Evolutionary conservation across 2,888 invertebrate genomes (phyloP).

Genomic region (Diploptera punctata): DNA sequence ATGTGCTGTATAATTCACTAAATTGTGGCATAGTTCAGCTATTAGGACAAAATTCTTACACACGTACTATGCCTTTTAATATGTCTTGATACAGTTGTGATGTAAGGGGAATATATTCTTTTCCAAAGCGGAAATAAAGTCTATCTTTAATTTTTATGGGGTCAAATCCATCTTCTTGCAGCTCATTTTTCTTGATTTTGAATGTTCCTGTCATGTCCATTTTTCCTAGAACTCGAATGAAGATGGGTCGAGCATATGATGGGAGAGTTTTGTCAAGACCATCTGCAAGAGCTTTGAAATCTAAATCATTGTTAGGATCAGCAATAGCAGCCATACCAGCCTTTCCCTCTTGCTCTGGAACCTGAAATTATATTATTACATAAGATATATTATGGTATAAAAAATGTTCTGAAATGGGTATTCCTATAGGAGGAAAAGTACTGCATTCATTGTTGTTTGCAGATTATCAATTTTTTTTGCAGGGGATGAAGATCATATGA

Average conservation of each 20-base stretch:
- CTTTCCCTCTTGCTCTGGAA: slow-evolving; percentile 81
- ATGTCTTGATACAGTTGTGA: slow-evolving; percentile 37
- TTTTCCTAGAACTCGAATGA: slow-evolving; percentile 77
- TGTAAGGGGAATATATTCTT: slow-evolving; percentile 56
- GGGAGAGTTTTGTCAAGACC: slow-evolving; percentile 77
- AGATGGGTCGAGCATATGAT: slow-evolving; percentile 86
- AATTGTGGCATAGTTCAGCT: too few species aligned
- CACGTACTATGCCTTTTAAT: slow-evolving; percentile 21
- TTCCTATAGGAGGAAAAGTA: too few species aligned
- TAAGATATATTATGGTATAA: too few species aligned
- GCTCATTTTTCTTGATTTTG: slow-evolving; percentile 88
- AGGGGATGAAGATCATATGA: too few species aligned
- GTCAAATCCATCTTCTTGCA: slow-evolving; percentile 86
- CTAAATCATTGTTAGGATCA: slow-evolving; percentile 67
- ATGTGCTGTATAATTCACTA: too few species aligned
- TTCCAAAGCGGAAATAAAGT: slow-evolving; percentile 59
- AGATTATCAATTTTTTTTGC: too few species aligned
- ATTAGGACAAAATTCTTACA: slow-evolving; percentile 19
- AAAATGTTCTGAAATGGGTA: too few species aligned
- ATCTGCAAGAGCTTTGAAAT: slow-evolving; percentile 65
- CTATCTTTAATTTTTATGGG: slow-evolving; percentile 64
- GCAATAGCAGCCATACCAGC: slow-evolving; percentile 95
- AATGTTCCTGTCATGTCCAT: slow-evolving; percentile 86
- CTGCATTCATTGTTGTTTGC: too few species aligned
- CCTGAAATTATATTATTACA: slow-evolving; percentile 63